Conservation (phyloP, 2,888 invertebrate species). For the Lasioglossum pauxillum region DNA sequence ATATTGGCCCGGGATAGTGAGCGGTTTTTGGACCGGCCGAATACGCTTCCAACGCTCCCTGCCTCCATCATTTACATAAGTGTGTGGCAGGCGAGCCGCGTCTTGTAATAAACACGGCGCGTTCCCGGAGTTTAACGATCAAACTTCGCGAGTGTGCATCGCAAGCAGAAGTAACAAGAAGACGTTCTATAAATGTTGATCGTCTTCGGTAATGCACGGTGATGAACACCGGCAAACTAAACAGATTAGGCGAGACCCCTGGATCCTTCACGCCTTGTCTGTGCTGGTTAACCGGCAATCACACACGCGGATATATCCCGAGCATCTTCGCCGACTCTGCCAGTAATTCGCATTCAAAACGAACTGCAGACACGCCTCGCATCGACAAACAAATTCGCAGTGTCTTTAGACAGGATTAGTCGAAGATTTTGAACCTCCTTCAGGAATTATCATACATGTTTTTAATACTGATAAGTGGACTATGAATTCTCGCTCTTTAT, state of each 20-base stretch:
- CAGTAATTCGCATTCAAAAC: neutral
- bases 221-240: slow-evolving; percentile 1
- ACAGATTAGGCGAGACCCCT: neutral
- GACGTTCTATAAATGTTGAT: slow-evolving; percentile 13
- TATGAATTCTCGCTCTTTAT: too few relatives aligned
- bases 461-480: neutral
- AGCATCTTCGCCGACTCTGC: neutral
- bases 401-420: neutral
- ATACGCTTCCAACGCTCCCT: neutral
- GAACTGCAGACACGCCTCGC: neutral
- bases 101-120: neutral
- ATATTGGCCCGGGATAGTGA: neutral
- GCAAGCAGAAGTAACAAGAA: slow-evolving; percentile 7
- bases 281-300: slow-evolving; percentile 1
- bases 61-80: neutral
- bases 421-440: neutral
- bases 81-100: neutral
- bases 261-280: slow-evolving; percentile 9
- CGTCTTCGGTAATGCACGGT: slow-evolving; percentile 7
- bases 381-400: neutral
- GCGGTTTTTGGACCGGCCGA: slow-evolving; percentile 10
- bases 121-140: neutral
- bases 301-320: neutral
- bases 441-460: neutral
- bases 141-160: neutral